Conservation (phyloP, 1,140 invertebrate genomes). For the Atta texana region DNA sequence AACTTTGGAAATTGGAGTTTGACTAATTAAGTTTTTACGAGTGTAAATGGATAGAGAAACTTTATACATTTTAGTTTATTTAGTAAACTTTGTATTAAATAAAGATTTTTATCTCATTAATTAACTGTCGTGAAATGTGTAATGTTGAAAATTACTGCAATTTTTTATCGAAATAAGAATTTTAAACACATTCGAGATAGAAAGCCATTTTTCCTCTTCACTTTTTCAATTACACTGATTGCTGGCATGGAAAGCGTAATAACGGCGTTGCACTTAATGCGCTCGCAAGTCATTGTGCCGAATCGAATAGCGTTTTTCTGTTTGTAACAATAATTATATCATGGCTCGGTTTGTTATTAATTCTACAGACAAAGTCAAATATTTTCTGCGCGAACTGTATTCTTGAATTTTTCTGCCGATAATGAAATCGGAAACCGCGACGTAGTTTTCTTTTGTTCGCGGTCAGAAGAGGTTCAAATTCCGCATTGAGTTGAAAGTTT, state of each 20-base stretch:
- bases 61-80: background rate
- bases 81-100: background rate
- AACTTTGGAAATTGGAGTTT: background rate
- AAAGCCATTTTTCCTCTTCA: background rate
- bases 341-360: conserved; percentile 31
- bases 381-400: conserved; percentile 20
- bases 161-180: background rate
- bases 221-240: conserved; percentile 18
- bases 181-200: background rate
- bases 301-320: conserved; percentile 17
- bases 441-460: conserved; percentile 18
- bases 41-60: background rate
- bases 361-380: background rate
- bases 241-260: background rate
- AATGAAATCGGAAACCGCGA: conserved; percentile 34
- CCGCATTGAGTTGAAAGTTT: background rate
- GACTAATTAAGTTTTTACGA: background rate
- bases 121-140: background rate
- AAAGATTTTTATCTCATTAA: background rate
- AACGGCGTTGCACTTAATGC: background rate
- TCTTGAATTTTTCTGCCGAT: conserved; percentile 13
- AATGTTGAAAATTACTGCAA: background rate
- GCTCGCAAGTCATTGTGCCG: conserved; percentile 8
- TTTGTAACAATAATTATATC: conserved; percentile 22
- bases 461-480: background rate